Evolutionary conservation across 2,888 invertebrate genomes (phyloP).

Genomic region (Pammene aurita): DNA sequence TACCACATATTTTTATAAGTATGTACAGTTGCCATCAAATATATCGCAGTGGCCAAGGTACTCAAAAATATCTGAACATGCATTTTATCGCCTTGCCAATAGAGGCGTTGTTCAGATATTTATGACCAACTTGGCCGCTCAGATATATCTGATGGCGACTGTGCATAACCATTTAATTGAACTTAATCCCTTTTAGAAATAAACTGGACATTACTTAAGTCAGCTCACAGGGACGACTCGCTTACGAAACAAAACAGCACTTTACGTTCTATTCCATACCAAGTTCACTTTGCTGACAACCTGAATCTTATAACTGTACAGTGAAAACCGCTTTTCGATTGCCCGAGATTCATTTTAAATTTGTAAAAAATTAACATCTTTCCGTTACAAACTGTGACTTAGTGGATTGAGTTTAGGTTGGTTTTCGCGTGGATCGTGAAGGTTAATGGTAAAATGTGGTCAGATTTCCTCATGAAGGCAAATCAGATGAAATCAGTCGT

Average conservation of each 20-base stretch:
- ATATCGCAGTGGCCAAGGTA: too few species aligned
- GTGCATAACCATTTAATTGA: background rate
- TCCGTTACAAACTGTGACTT: background rate
- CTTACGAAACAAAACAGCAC: constrained; percentile 26
- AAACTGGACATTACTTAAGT: constrained; percentile 25
- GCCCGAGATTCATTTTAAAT: background rate
- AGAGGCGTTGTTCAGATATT: too few species aligned
- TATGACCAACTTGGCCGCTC: too few species aligned
- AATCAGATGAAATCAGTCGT: constrained; percentile 38
- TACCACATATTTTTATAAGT: background rate
- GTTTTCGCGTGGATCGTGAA: constrained; percentile 8
- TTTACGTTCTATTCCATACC: constrained; percentile 26
- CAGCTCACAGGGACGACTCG: constrained; percentile 31
- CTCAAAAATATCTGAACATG: too few species aligned
- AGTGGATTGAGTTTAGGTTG: background rate
- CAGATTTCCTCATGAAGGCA: constrained; percentile 30
- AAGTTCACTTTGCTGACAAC: background rate
- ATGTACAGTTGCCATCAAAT: too few species aligned
- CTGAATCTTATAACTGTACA: constrained; percentile 5
- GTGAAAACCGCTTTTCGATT: constrained; percentile 1
- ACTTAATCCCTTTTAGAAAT: constrained; percentile 5
- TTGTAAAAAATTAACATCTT: background rate
- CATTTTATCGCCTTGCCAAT: too few species aligned
- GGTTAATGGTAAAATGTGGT: constrained; percentile 18
- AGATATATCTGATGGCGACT: too few species aligned